Conservation (phyloP, 2,113 vertebrate species). For the Oryzias curvinotus region DNA sequence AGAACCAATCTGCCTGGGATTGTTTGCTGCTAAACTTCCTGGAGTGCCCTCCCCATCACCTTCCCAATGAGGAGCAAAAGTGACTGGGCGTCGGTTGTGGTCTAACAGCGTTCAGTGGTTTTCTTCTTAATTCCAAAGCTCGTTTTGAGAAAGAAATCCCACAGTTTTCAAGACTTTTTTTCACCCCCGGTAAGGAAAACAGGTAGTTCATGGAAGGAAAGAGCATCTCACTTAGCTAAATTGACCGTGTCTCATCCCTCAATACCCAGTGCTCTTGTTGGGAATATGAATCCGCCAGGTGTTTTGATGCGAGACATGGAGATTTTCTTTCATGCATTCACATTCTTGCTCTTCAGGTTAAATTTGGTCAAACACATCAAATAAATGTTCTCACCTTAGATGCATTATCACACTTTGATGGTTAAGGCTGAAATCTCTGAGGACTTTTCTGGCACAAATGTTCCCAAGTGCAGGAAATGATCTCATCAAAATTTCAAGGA, state of each 20-base stretch:
- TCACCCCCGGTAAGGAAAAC: conserved; percentile 17
- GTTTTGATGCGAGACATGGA: conserved; percentile 23
- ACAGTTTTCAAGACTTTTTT: conserved; percentile 46
- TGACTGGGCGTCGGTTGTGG: conserved; percentile 50
- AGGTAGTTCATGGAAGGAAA: conserved; percentile 32
- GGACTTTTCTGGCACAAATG: conserved; percentile 32
- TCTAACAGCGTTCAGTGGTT: conserved; percentile 62
- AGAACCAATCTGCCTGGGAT: conserved; percentile 59
- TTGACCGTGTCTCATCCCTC: conserved; percentile 70
- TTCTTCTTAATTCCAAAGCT: conserved; percentile 55
- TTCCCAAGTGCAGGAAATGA: conserved; percentile 22
- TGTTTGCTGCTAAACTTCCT: conserved; percentile 52
- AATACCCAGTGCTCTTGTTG: conserved; percentile 63
- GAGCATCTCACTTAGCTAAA: conserved; percentile 69
- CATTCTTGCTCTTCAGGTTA: conserved; percentile 58
- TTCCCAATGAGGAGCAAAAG: conserved; percentile 69
- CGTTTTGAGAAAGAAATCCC: conserved; percentile 68
- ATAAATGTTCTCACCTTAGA: conserved; percentile 42
- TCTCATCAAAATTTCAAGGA: conserved; percentile 35
- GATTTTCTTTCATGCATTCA: conserved; percentile 28
- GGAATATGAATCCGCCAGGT: conserved; percentile 41
- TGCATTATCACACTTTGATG: too few relatives aligned
- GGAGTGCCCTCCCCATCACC: conserved; percentile 37
- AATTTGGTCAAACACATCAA: conserved; percentile 44
- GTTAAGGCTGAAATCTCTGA: conserved; percentile 33